phyloP scores from a whole-genome alignment of 1,140 invertebrate genomes.

The Drosophila pachea region DNA sequence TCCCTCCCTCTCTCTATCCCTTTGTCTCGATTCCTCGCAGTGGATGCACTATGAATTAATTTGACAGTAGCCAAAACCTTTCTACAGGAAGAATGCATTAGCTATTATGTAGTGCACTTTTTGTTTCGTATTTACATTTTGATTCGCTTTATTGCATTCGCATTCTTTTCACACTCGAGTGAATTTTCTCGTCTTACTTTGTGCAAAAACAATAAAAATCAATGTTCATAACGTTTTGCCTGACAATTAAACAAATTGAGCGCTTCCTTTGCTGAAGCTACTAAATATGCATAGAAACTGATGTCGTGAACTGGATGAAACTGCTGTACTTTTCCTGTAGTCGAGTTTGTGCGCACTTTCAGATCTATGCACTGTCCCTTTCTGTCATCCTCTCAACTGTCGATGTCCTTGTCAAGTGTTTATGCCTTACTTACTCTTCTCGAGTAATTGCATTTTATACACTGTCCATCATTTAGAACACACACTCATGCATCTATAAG shows the following conservation, averaged over 20 bases:
- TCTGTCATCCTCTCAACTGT: conserved; percentile 6
- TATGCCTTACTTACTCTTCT: conserved; percentile 31
- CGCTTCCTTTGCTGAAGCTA: conserved; percentile 40
- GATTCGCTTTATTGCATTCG: conserved; percentile 46
- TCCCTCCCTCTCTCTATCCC: conserved; percentile 9
- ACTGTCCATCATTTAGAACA: conserved; percentile 32
- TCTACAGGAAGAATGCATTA: conserved; percentile 32
- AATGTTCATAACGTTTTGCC: conserved; percentile 47
- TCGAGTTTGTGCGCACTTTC: conserved; percentile 4
- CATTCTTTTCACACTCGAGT: conserved; percentile 47
- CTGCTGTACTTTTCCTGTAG: conserved; percentile 15
- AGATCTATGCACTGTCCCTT: background rate
- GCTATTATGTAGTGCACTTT: conserved; percentile 39
- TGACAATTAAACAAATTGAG: conserved; percentile 40
- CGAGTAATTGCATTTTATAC: conserved; percentile 42
- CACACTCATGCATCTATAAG: conserved; percentile 16
- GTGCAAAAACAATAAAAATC: conserved; percentile 41
- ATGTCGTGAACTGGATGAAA: conserved; percentile 10
- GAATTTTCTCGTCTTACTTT: conserved; percentile 23
- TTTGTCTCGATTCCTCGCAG: conserved; percentile 1
- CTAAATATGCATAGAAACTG: conserved; percentile 35
- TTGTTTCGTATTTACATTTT: conserved; percentile 14
- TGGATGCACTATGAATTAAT: conserved; percentile 39
- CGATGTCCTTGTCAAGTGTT: conserved; percentile 59
- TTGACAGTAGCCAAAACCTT: conserved; percentile 36